Conservation (phyloP, 2,888 invertebrate genomes). For the Aspidapion aeneum region DNA sequence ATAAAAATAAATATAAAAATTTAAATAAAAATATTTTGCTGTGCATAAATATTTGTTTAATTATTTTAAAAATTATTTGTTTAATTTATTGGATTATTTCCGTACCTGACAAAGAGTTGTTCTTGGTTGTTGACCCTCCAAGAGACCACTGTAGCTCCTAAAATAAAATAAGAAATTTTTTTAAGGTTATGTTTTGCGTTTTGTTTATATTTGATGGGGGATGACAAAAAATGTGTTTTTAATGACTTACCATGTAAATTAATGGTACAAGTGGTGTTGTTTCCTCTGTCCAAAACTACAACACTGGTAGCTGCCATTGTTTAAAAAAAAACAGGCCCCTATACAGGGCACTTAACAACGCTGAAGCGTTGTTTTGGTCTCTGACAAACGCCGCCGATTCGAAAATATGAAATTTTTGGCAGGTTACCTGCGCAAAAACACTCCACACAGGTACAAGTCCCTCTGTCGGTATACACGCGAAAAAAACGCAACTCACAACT, state of each 20-base stretch:
- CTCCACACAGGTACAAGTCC: conserved; percentile 45
- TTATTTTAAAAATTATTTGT: too few relatives aligned
- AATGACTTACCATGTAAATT: conserved; percentile 86
- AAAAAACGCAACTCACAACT: conserved; percentile 30
- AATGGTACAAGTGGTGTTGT: conserved; percentile 95
- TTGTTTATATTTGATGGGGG: conserved; percentile 22
- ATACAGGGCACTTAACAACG: conserved; percentile 44
- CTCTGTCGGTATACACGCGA: conserved; percentile 41
- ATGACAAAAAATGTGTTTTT: conserved; percentile 11
- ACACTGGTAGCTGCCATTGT: conserved; percentile 82
- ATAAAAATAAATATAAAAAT: too few relatives aligned
- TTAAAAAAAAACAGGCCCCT: conserved; percentile 33
- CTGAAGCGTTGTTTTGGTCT: conserved; percentile 36
- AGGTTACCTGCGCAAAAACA: conserved; percentile 45
- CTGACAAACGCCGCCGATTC: conserved; percentile 6
- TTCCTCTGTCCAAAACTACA: conserved; percentile 91
- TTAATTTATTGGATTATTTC: too few relatives aligned
- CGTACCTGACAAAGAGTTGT: conserved; percentile 93
- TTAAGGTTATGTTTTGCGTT: conserved; percentile 41
- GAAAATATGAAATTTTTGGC: conserved; percentile 35
- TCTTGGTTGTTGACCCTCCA: conserved; percentile 97
- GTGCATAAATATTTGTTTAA: too few relatives aligned
- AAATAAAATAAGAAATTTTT: conserved; percentile 39
- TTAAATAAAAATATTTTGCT: too few relatives aligned
- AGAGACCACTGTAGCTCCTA: conserved; percentile 94